These are phyloP conservation scores for Gastrophysa polygoni DNA, from an alignment of 2,888 invertebrate species.

Conservation along the genomic window DNA sequence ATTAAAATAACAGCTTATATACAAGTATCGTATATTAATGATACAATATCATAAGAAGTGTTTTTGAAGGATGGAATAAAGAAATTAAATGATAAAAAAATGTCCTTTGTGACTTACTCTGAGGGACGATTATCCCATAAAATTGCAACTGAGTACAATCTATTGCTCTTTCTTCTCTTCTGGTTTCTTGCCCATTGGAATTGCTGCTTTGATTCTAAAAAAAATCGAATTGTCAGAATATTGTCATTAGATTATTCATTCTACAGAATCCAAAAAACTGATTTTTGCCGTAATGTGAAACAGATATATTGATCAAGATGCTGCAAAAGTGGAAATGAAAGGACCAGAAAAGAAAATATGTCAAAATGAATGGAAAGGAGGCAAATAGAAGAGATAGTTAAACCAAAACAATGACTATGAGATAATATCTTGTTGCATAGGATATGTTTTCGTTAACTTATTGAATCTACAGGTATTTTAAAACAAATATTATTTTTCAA, in stretches of 20 bases:
- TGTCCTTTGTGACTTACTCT: slow-evolving; percentile 16
- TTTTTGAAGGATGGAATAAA: slow-evolving; percentile 43
- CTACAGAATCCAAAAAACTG: no score
- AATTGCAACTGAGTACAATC: slow-evolving; percentile 43
- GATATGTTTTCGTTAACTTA: no score
- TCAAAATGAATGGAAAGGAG: no score
- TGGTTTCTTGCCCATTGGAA: slow-evolving; percentile 86
- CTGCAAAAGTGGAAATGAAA: no score
- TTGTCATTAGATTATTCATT: background rate
- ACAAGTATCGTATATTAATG: slow-evolving; percentile 31
- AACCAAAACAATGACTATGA: no score
- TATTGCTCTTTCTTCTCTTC: slow-evolving; percentile 88
- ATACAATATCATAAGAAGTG: slow-evolving; percentile 33
- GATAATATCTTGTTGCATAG: no score
- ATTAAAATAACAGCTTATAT: slow-evolving; percentile 40
- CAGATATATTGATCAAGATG: no score
- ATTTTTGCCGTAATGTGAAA: no score
- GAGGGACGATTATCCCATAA: slow-evolving; percentile 8
- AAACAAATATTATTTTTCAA: no score
- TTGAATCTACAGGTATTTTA: no score
- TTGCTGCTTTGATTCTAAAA: slow-evolving; percentile 83
- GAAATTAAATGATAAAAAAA: slow-evolving; percentile 37
- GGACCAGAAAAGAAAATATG: no score
- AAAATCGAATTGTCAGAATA: slow-evolving; percentile 27
- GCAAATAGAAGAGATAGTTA: no score